These are phyloP conservation scores for Actias luna DNA, from an alignment of 2,888 invertebrate species.

Conservation along the genomic window DNA sequence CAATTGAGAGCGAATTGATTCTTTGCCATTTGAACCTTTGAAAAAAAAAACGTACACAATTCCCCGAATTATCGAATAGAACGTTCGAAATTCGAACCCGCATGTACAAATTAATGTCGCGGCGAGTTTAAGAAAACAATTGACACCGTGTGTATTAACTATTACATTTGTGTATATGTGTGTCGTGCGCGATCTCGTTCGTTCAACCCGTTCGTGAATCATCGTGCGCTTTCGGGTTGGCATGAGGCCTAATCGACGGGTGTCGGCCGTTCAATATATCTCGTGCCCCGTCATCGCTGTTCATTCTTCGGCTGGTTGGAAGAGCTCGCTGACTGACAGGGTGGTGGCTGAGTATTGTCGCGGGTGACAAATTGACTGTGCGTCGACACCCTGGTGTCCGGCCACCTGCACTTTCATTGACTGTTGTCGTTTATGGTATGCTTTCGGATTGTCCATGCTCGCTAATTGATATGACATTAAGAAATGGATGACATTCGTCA, in stretches of 20 bases:
- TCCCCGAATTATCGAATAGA: constrained; percentile 52
- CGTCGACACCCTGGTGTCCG: constrained; percentile 41
- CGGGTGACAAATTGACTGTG: constrained; percentile 75
- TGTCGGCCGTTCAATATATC: constrained; percentile 70
- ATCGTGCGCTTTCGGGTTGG: constrained; percentile 63
- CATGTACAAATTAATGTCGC: constrained; percentile 65
- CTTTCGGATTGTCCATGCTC: neutral
- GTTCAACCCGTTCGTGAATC: constrained; percentile 69
- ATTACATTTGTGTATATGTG: constrained; percentile 15
- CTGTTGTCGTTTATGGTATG: constrained; percentile 14
- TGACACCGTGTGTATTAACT: constrained; percentile 47
- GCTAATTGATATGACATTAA: neutral
- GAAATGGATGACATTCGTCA: neutral
- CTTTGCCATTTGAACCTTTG: too few species aligned
- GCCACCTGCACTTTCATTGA: constrained; percentile 43
- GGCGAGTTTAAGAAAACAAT: constrained; percentile 77
- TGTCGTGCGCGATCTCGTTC: constrained; percentile 50
- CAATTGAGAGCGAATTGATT: too few species aligned
- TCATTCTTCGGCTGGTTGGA: constrained; percentile 73
- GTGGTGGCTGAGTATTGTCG: constrained; percentile 54
- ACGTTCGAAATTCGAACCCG: constrained; percentile 65
- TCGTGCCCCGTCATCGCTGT: constrained; percentile 70
- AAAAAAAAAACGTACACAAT: constrained; percentile 24
- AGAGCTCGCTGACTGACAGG: constrained; percentile 70
- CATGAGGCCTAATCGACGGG: constrained; percentile 75